Conservation (phyloP, 2,113 vertebrate species). For the Collichthys lucidus region DNA sequence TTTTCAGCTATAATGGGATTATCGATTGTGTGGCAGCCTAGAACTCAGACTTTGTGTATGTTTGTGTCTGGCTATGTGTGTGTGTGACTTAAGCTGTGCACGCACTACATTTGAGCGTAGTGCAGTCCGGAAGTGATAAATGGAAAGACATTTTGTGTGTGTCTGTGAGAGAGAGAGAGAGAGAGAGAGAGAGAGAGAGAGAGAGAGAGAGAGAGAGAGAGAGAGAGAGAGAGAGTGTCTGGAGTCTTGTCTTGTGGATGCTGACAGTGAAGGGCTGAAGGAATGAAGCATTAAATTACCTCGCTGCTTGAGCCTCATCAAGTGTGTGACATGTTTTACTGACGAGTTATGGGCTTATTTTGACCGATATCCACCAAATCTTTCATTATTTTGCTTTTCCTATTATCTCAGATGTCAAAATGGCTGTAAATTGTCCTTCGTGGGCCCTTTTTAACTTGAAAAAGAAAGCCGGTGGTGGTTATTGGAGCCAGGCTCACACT, state of each 20-base stretch:
- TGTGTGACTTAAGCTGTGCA: conserved; percentile 9
- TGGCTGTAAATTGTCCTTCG: conserved; percentile 19
- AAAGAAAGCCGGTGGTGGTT: not conserved
- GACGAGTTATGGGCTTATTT: conserved; percentile 54
- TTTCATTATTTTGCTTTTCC: conserved; percentile 33
- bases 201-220: not conserved
- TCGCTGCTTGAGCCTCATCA: conserved; percentile 64
- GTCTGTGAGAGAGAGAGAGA: not conserved
- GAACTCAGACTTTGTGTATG: conserved; percentile 63
- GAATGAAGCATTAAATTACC: conserved; percentile 67
- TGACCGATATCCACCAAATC: conserved; percentile 26
- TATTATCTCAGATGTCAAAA: conserved; percentile 38
- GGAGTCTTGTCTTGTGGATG: conserved; percentile 35
- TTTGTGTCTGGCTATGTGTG: conserved; percentile 30
- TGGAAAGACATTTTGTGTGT: conserved; percentile 27
- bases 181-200: not conserved
- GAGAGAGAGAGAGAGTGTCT: conserved; percentile 7
- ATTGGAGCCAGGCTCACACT: not conserved
- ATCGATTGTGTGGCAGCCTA: conserved; percentile 65
- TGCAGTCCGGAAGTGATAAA: conserved; percentile 43
- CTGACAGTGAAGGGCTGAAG: conserved; percentile 39
- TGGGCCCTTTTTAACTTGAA: not conserved
- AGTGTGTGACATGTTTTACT: conserved; percentile 59
- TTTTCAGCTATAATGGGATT: conserved; percentile 72
- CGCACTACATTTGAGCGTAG: not conserved